phyloP scores from a whole-genome alignment of 2,888 invertebrate species.

The Leucophenga maculata region DNA sequence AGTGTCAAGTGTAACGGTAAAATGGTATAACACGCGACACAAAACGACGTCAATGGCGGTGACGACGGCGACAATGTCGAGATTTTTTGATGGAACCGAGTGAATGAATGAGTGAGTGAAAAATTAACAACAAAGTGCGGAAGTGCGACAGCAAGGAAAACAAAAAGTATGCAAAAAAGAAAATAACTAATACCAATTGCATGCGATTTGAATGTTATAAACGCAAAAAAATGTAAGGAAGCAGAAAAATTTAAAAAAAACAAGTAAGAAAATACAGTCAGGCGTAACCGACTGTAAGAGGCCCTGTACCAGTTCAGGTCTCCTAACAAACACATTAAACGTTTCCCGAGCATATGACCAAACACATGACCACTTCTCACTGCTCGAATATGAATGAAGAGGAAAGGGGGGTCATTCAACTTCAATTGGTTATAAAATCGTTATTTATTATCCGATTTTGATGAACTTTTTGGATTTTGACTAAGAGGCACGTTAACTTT shows the following conservation, averaged over 20 bases:
- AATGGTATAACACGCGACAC: neutral
- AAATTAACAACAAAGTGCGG: conserved; percentile 1
- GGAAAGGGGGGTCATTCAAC: too few species aligned
- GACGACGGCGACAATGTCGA: conserved; percentile 28
- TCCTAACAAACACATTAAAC: too few species aligned
- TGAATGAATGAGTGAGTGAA: neutral
- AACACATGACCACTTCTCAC: too few species aligned
- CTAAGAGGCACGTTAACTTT: too few species aligned
- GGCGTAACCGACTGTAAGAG: too few species aligned
- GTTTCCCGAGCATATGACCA: too few species aligned
- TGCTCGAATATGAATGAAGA: too few species aligned
- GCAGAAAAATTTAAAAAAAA: conserved; percentile 7
- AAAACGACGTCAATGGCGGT: neutral
- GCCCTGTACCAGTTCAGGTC: too few species aligned
- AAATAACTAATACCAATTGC: neutral
- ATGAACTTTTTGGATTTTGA: too few species aligned
- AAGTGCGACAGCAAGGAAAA: neutral
- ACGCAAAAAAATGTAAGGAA: neutral
- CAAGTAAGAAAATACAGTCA: neutral
- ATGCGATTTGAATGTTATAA: neutral
- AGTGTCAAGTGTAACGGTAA: conserved; percentile 35
- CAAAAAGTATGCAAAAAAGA: neutral
- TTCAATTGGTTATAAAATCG: too few species aligned
- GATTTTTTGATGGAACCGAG: conserved; percentile 1
- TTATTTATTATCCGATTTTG: too few species aligned